Evolutionary conservation across 2,888 invertebrate species (phyloP), one percentile per base, ranked within the genome.

Genomic region (Thera britannica): DNA sequence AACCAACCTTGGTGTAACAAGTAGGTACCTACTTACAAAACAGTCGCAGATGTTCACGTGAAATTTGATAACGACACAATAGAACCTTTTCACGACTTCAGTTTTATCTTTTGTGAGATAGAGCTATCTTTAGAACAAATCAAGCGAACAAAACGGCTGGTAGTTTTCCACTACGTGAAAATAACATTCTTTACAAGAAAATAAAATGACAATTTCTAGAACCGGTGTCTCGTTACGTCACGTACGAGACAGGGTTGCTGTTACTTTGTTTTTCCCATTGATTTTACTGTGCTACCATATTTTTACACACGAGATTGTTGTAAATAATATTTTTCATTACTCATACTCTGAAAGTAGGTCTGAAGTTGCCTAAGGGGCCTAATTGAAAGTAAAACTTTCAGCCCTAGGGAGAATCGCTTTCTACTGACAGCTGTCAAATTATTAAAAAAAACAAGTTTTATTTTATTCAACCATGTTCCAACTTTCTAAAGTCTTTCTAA

Each of bases 241-340:
- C 36, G 55, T 46, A 36, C 61, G 55, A 46, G 62, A 56, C 44
- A 60, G 64, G 61, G 60, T 59, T 54, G 58, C 61, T 68, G 74
- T 70, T 66, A 71, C 56, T 41, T 70, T 67, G 64, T 68, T 71
- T 72, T 77, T 76, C 75, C 66, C 59, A 75, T 68, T 55, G 73
- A 70, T 77, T 81, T 81, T 76, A 78, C 75, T 58, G 73, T 9
- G 3, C 66, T 68, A 62, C 67, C 61, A 56, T 38, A 51, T 63
- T 54, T 36, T 38, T 38, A 55, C 36, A 36, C 36, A 54, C 56
- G 44, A 51, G n/a, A 59, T 60, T 75, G 68, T 70, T 46, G 44
- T 8, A 70, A 68, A 52, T 57, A 41, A 38, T 38, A 51, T 8
- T 48, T 58, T 52, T 54, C 23, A 38, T 48, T 36, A n/a, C n/a